Evolutionary conservation across 2,113 vertebrate genomes (phyloP).

Genomic region (Bolborhynchus lineola): DNA sequence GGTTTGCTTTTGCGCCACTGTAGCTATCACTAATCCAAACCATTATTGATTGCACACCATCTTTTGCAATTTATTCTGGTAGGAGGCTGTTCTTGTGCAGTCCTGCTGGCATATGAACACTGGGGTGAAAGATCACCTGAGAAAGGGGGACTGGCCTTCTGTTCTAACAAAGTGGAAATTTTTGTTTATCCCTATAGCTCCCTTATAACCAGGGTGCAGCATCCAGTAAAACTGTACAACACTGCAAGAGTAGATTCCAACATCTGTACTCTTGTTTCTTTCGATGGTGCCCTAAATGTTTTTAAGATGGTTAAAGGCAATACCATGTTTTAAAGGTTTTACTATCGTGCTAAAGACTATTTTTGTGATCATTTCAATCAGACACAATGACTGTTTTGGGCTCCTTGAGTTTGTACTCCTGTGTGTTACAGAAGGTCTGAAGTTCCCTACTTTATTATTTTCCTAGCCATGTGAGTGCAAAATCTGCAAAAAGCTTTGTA

Average conservation of each 20-base stretch:
- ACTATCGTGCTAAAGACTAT: neutral
- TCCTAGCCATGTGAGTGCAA: neutral
- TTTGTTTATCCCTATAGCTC: neutral
- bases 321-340: neutral
- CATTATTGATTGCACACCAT: too few relatives aligned
- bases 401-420: neutral
- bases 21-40: too few relatives aligned
- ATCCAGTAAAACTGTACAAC: neutral
- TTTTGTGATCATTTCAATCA: too few relatives aligned
- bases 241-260: too few relatives aligned
- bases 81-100: too few relatives aligned
- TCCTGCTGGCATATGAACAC: too few relatives aligned
- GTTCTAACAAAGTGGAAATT: rapidly evolving
- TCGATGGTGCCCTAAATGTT: neutral
- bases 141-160: too few relatives aligned
- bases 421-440: neutral
- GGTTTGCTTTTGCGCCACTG: too few relatives aligned
- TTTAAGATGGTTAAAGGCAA: neutral
- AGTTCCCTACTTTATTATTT: neutral
- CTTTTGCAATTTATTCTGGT: too few relatives aligned
- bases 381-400: too few relatives aligned
- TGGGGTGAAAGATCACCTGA: too few relatives aligned
- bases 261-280: neutral
- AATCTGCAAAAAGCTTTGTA: neutral
- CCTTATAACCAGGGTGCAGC: neutral